Evolutionary conservation across 2,797 vertebrate genomes (phyloP).

Genomic region (Allobates femoralis): DNA sequence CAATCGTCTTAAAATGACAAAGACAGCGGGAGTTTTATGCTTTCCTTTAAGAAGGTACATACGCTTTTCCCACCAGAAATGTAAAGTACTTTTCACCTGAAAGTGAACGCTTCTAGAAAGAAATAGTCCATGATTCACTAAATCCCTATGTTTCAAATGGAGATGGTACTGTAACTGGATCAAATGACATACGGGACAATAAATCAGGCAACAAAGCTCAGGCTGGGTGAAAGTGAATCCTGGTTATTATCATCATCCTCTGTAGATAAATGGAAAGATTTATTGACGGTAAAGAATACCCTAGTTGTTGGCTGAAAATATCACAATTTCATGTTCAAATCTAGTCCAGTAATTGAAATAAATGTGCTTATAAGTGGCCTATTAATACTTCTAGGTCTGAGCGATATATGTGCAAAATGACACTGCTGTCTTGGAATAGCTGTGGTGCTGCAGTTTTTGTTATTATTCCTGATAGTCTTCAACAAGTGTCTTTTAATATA

Average conservation of each 20-base stretch:
- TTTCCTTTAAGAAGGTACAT: constrained; percentile 12
- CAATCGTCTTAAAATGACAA: constrained; percentile 21
- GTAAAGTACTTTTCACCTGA: constrained; percentile 39
- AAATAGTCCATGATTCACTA: constrained; percentile 41
- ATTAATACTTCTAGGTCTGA: not conserved
- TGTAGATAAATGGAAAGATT: constrained; percentile 34
- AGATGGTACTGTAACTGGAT: constrained; percentile 34
- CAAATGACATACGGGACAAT: constrained; percentile 18
- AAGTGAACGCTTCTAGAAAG: constrained; percentile 23
- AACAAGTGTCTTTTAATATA: not conserved
- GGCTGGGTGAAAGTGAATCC: constrained; percentile 23
- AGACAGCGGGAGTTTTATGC: constrained; percentile 21
- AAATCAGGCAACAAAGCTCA: constrained; percentile 41
- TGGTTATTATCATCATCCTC: constrained; percentile 25
- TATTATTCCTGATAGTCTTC: not conserved
- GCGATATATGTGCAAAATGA: not conserved
- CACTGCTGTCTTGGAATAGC: not conserved
- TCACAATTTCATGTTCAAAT: not conserved
- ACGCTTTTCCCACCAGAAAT: constrained; percentile 14
- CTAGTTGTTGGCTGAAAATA: not conserved
- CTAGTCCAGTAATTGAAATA: not conserved
- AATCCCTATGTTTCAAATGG: constrained; percentile 29
- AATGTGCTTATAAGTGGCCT: not conserved
- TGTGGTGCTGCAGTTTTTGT: not conserved
- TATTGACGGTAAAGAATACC: not conserved